These are phyloP conservation scores for Panthera tigris DNA, from an alignment of 2,113 vertebrate species.

Conservation along the genomic window DNA sequence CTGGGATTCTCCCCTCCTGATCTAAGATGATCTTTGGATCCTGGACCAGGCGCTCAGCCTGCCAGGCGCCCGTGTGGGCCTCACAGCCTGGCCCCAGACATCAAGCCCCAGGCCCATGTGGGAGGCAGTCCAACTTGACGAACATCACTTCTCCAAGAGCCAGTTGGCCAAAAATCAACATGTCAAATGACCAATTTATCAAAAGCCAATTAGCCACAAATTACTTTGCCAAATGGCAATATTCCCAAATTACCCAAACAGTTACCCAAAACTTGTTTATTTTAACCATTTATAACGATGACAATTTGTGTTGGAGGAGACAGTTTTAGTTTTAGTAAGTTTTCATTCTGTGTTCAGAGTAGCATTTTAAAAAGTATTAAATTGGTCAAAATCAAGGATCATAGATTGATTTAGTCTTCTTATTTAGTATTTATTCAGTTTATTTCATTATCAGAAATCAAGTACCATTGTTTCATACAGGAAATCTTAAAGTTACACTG, in stretches of 20 bases:
- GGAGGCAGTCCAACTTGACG: conserved; percentile 54
- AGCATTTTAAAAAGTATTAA: conserved; percentile 34
- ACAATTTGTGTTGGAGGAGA: conserved; percentile 71
- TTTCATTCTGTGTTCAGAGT: conserved; percentile 40
- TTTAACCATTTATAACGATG: conserved; percentile 77
- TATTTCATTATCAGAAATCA: background rate
- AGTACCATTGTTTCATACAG: background rate
- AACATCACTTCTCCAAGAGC: conserved; percentile 58
- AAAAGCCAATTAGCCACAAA: conserved; percentile 79
- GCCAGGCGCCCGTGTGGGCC: conserved; percentile 60
- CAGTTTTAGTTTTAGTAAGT: conserved; percentile 61
- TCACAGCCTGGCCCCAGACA: conserved; percentile 46
- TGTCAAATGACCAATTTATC: conserved; percentile 79
- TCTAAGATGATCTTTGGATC: conserved; percentile 55
- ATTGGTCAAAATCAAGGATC: conserved; percentile 47
- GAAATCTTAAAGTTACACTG: background rate
- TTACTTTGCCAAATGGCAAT: conserved; percentile 70
- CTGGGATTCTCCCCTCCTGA: conserved; percentile 40
- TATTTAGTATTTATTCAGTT: background rate
- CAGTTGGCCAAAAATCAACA: conserved; percentile 71
- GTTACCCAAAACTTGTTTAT: conserved; percentile 74
- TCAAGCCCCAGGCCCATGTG: conserved; percentile 38
- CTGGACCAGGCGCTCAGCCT: conserved; percentile 51
- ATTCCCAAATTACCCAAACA: conserved; percentile 74
- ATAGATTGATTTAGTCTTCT: background rate